Evolutionary conservation across 2,888 invertebrate species (phyloP).

Genomic region (Pardosa pseudoannulata): DNA sequence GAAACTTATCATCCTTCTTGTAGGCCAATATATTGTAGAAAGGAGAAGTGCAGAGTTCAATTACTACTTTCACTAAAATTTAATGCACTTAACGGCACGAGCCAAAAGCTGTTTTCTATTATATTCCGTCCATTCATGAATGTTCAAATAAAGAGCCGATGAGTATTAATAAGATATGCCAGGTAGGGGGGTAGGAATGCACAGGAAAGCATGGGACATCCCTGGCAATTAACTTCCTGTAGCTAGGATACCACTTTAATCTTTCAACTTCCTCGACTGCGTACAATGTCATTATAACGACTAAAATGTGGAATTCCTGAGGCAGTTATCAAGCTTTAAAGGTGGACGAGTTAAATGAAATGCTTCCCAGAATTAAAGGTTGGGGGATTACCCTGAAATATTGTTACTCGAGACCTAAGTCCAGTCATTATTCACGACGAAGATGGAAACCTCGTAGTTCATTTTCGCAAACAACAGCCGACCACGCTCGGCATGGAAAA

Average conservation of each 20-base stretch:
- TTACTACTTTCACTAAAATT: neutral
- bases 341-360: neutral
- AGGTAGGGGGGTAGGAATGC: neutral
- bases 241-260: neutral
- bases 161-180: neutral
- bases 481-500: no score
- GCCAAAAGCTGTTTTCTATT: neutral
- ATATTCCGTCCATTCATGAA: neutral
- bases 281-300: neutral
- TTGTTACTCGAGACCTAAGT: neutral
- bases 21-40: no score
- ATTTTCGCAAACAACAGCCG: no score
- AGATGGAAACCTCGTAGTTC: no score
- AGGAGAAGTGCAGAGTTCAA: no score
- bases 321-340: constrained; percentile 11
- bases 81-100: neutral
- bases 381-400: constrained; percentile 1
- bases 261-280: neutral
- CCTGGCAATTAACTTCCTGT: neutral
- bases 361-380: constrained; percentile 1
- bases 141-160: neutral
- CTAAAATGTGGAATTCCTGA: constrained; percentile 2
- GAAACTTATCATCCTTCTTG: no score
- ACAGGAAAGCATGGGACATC: neutral
- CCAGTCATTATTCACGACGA: neutral